Conservation (phyloP, 2,888 invertebrate genomes). For the Sesia bembeciformis region DNA sequence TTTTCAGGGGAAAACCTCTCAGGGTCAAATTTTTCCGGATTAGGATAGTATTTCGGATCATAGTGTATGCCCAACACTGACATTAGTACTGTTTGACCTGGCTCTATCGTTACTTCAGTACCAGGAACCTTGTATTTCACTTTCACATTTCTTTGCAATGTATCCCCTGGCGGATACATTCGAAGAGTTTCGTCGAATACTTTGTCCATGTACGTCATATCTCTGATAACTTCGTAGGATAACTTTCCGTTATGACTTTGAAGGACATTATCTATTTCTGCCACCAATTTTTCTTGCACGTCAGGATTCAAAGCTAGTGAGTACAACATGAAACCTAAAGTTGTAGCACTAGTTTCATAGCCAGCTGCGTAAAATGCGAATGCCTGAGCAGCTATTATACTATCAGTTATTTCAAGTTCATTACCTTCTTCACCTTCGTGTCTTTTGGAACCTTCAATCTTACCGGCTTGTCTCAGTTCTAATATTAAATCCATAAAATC, state of each 20-base stretch:
- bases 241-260: not conserved
- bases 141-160: conserved; percentile 3
- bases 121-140: conserved; percentile 9
- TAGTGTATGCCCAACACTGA: conserved; percentile 9
- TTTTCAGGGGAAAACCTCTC: conserved; percentile 15
- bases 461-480: conserved; percentile 1
- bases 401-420: conserved; percentile 3
- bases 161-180: not conserved
- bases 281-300: conserved; percentile 4
- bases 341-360: conserved; percentile 6
- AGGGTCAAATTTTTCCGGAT: conserved; percentile 15
- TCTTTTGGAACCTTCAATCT: conserved; percentile 1
- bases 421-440: not conserved
- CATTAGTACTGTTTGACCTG: conserved; percentile 5
- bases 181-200: conserved; percentile 5
- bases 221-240: not conserved
- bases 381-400: conserved; percentile 5
- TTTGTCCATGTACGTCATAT: conserved; percentile 2
- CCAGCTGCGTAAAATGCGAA: conserved; percentile 7
- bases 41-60: conserved; percentile 12
- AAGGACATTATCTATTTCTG: conserved; percentile 4
- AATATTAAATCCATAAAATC: conserved; percentile 36
- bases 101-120: conserved; percentile 8
- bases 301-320: conserved; percentile 5
- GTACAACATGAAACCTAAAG: conserved; percentile 6